Evolutionary conservation across 2,113 vertebrate species (phyloP).

Genomic region (Mionectes macconnelli): DNA sequence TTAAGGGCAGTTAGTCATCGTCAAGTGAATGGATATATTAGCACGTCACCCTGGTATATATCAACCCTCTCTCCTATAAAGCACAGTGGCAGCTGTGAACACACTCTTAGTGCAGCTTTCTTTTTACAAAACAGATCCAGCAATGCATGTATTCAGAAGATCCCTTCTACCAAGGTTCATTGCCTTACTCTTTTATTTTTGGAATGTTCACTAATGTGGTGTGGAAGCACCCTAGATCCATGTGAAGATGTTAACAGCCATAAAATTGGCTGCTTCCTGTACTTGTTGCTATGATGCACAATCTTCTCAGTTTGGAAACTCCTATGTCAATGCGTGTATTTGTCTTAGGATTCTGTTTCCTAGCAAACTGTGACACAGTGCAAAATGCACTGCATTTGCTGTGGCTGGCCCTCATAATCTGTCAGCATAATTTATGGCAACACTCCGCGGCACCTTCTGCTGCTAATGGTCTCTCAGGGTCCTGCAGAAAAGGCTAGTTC

Average conservation of each 20-base stretch:
- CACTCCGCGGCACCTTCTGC: background rate
- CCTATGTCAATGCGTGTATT: background rate
- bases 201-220: background rate
- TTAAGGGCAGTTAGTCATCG: background rate
- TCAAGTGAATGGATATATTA: background rate
- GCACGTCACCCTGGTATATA: background rate
- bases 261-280: background rate
- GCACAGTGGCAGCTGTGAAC: background rate
- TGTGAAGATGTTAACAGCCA: background rate
- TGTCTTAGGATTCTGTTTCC: constrained; percentile 20
- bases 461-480: background rate
- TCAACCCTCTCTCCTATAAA: background rate
- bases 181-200: background rate
- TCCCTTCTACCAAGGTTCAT: background rate
- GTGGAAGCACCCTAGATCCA: background rate
- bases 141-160: background rate
- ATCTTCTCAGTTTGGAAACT: constrained; percentile 1
- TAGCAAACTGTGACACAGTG: background rate
- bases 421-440: background rate
- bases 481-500: constrained; percentile 14
- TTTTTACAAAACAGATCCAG: background rate
- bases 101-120: background rate
- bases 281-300: background rate
- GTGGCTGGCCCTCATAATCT: background rate
- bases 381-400: background rate